Percentiles rank a stretch among this genome's conserved stretches.
phyloP scores from a whole-genome alignment of 2,888 invertebrate genomes.

The Thalpophila matura region DNA sequence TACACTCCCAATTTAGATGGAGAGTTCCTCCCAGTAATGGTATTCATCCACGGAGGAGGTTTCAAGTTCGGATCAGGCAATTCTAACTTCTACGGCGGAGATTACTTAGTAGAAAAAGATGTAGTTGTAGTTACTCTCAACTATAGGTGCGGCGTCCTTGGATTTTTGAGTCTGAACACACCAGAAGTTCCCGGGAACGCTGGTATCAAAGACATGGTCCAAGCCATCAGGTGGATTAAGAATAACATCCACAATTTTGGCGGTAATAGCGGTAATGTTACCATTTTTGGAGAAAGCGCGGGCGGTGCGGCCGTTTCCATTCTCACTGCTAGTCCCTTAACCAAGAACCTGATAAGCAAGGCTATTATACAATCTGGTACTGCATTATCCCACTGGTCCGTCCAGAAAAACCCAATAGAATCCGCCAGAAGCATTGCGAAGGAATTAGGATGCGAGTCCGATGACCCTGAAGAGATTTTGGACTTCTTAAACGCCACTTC shows the following conservation, averaged over 20 bases:
- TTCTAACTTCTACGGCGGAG: slow-evolving; percentile 84
- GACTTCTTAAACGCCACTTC: slow-evolving; percentile 81
- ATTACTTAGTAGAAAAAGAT: slow-evolving; percentile 90
- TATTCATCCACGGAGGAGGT: slow-evolving; percentile 91
- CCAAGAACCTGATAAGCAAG: slow-evolving; percentile 80
- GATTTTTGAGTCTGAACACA: slow-evolving; percentile 83
- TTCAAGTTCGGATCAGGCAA: slow-evolving; percentile 89
- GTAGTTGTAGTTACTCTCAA: slow-evolving; percentile 90
- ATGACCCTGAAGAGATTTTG: slow-evolving; percentile 77
- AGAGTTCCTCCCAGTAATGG: slow-evolving; percentile 89
- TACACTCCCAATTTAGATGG: slow-evolving; percentile 91
- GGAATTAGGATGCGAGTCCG: slow-evolving; percentile 78
- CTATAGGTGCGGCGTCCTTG: slow-evolving; percentile 87
- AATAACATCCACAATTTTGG: slow-evolving; percentile 84
- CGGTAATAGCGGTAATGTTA: slow-evolving; percentile 83
- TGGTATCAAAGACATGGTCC: slow-evolving; percentile 83
- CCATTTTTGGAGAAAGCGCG: slow-evolving; percentile 83
- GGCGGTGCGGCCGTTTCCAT: slow-evolving; percentile 77
- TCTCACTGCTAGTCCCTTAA: slow-evolving; percentile 80
- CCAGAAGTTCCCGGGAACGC: slow-evolving; percentile 87
- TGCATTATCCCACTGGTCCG: slow-evolving; percentile 69
- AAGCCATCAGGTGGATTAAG: slow-evolving; percentile 84
- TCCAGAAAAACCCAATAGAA: slow-evolving; percentile 78
- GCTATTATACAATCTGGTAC: slow-evolving; percentile 84
- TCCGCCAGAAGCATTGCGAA: slow-evolving; percentile 77